These are phyloP conservation scores for Saxidomus purpurata DNA, from an alignment of 1,140 invertebrate species.

Conservation along the genomic window DNA sequence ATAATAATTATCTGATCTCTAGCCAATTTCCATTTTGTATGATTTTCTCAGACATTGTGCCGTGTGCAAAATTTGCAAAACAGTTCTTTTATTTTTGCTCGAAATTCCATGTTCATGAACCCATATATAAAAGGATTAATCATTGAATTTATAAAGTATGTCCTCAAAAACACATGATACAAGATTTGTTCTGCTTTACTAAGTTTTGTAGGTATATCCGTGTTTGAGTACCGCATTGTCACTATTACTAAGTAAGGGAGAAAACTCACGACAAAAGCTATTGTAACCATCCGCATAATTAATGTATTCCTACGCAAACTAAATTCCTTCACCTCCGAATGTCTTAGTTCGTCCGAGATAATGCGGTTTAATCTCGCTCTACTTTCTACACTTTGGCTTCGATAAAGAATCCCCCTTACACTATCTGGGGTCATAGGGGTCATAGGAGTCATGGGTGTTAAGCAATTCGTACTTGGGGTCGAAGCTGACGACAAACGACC, in stretches of 20 bases:
- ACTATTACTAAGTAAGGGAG: constrained; percentile 58
- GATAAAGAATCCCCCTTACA: constrained; percentile 47
- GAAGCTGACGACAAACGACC: constrained; percentile 24
- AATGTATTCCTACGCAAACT: constrained; percentile 61
- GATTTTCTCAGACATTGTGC: not conserved
- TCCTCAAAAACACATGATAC: constrained; percentile 55
- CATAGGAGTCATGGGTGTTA: constrained; percentile 44
- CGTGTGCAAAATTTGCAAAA: constrained; percentile 55
- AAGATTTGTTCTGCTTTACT: constrained; percentile 46
- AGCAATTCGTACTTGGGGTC: not conserved
- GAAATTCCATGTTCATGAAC: constrained; percentile 63
- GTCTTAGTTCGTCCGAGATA: constrained; percentile 58
- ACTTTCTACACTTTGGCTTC: constrained; percentile 63
- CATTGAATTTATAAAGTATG: constrained; percentile 63
- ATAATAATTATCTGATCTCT: too few species aligned
- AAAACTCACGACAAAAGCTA: constrained; percentile 64
- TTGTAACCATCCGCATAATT: constrained; percentile 66
- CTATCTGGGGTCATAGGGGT: constrained; percentile 28
- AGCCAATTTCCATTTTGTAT: too few species aligned
- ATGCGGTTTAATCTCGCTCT: constrained; percentile 52
- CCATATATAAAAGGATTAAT: constrained; percentile 67
- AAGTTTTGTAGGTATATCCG: constrained; percentile 49
- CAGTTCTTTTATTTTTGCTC: constrained; percentile 41
- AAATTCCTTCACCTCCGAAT: constrained; percentile 48
- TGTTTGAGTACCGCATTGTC: constrained; percentile 40